A percentile compares a stretch with the other conserved stretches of the same genome.
Evolutionary conservation across 2,888 invertebrate genomes (phyloP).

Genomic region (Drosophila atroscutellata): DNA sequence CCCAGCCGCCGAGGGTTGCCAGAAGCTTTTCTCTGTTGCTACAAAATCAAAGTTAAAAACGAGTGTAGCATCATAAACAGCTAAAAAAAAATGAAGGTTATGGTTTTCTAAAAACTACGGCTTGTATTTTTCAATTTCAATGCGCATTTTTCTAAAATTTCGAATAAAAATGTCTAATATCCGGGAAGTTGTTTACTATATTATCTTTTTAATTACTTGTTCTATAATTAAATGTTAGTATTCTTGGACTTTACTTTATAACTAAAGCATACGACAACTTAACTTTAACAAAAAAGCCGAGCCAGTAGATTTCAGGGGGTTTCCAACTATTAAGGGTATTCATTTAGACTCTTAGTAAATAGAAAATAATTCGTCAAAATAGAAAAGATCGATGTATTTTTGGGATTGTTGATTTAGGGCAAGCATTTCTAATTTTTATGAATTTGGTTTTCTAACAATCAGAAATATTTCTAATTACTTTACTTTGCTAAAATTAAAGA

Average conservation of each 20-base stretch:
- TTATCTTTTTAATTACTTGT: neutral
- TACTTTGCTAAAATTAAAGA: neutral
- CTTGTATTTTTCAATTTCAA: neutral
- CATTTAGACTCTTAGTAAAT: rapidly evolving
- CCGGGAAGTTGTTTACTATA: neutral
- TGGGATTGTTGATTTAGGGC: neutral
- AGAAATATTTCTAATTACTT: neutral
- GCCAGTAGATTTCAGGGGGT: neutral
- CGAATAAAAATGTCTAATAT: too few relatives aligned
- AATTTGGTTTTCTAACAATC: neutral
- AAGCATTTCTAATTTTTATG: neutral
- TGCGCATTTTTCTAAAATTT: neutral
- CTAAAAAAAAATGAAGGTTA: neutral
- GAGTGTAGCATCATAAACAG: conserved; percentile 24
- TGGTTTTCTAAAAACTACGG: neutral
- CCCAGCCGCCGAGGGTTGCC: conserved; percentile 52
- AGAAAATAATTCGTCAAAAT: neutral
- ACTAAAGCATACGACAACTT: neutral
- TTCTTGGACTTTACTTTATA: neutral
- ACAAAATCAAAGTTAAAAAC: conserved; percentile 50
- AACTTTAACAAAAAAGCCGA: neutral
- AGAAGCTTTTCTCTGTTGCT: conserved; percentile 33
- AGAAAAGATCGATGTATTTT: rapidly evolving
- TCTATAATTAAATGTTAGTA: neutral
- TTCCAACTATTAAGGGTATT: neutral